A percentile compares a stretch with the other conserved stretches of the same genome.
These are phyloP conservation scores for Sinohyriopsis cumingii DNA, from an alignment of 2,888 invertebrate genomes.

Conservation along the genomic window DNA sequence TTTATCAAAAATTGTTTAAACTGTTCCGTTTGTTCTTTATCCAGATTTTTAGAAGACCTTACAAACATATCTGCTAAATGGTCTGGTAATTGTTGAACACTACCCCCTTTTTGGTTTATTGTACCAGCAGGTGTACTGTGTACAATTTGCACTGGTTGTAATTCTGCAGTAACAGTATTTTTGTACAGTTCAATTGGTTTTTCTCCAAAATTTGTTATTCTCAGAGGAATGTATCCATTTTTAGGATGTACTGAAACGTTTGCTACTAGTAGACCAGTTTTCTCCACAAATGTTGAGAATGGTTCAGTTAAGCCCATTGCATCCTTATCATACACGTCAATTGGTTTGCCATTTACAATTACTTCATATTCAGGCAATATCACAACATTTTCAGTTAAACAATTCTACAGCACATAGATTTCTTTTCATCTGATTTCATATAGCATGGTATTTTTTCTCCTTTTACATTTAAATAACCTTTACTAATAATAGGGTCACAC, in stretches of 20 bases:
- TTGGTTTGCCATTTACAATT: constrained; percentile 6
- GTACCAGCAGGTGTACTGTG: background rate
- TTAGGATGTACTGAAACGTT: constrained; percentile 12
- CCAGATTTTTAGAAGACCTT: background rate
- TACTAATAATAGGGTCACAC: too few relatives aligned
- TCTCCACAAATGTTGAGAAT: constrained; percentile 2
- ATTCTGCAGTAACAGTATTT: constrained; percentile 11
- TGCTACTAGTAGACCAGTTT: constrained; percentile 9
- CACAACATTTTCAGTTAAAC: constrained; percentile 4
- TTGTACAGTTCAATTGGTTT: constrained; percentile 8
- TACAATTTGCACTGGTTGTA: constrained; percentile 5
- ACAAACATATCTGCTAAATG: constrained; percentile 4
- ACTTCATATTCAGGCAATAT: constrained; percentile 8
- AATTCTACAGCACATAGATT: constrained; percentile 5
- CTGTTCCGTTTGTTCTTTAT: background rate
- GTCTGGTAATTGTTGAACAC: background rate
- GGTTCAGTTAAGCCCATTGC: constrained; percentile 6
- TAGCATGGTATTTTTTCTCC: too few relatives aligned
- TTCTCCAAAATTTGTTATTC: constrained; percentile 6
- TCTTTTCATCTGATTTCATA: background rate
- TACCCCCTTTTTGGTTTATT: background rate
- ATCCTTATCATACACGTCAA: background rate
- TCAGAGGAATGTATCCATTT: constrained; percentile 13
- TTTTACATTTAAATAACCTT: too few relatives aligned
- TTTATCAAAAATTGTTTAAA: constrained; percentile 6